Conservation (phyloP, 2,113 vertebrate species). For the Taurulus bubalis region DNA sequence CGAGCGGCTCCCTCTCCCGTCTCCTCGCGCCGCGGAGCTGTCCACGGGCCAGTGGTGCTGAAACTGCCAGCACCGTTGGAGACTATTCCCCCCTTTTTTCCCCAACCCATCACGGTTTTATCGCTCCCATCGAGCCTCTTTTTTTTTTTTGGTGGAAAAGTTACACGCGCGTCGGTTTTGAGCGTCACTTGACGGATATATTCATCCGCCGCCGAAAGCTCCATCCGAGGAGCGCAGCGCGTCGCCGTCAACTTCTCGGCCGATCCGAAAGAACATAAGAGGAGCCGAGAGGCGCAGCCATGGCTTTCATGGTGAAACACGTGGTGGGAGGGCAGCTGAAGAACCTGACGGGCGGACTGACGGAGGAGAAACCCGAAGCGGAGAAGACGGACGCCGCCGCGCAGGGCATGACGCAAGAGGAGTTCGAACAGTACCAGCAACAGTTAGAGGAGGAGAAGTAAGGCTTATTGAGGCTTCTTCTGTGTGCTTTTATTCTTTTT, state of each 20-base stretch:
- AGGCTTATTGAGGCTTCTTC: background rate
- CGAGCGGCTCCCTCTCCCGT: slow-evolving; percentile 53
- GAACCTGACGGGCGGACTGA: slow-evolving; percentile 94
- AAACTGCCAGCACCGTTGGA: slow-evolving; percentile 56
- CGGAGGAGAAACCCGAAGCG: slow-evolving; percentile 91
- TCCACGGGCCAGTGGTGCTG: slow-evolving; percentile 76
- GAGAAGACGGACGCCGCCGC: slow-evolving; percentile 91
- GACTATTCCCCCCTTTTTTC: background rate
- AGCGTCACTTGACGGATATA: slow-evolving; percentile 37
- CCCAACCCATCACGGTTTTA: background rate
- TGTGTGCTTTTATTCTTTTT: background rate
- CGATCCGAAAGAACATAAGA: slow-evolving; percentile 9
- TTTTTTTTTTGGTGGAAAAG: slow-evolving; percentile 12
- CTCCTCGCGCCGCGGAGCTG: slow-evolving; percentile 72
- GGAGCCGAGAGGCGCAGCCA: slow-evolving; percentile 70
- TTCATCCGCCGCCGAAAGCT: slow-evolving; percentile 20
- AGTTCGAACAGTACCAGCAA: slow-evolving; percentile 96
- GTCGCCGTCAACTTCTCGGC: slow-evolving; percentile 37
- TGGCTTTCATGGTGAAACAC: slow-evolving; percentile 99
- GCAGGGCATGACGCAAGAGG: slow-evolving; percentile 96
- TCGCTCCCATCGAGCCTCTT: background rate
- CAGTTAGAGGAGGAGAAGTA: slow-evolving; percentile 98
- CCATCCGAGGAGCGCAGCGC: slow-evolving; percentile 46
- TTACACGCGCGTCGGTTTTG: background rate
- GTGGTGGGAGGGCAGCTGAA: slow-evolving; percentile 97